A percentile compares a stretch with the other conserved stretches of the same genome.
These are phyloP conservation scores for Plebejus argus DNA, from an alignment of 2,888 invertebrate species.

Conservation along the genomic window DNA sequence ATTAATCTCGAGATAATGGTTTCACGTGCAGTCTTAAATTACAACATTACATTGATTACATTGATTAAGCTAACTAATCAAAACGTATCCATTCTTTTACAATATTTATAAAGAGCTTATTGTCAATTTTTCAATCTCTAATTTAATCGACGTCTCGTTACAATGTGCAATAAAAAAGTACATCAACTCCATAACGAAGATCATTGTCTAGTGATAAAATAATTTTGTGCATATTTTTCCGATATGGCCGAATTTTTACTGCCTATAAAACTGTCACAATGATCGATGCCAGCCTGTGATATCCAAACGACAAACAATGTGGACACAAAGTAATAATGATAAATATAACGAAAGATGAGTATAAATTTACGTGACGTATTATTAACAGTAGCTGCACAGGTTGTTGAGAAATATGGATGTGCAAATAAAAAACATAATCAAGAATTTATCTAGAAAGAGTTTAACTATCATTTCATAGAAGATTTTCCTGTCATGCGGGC, in stretches of 20 bases:
- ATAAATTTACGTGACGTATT: background rate
- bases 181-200: slow-evolving; percentile 2
- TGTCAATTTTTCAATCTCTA: too few species aligned
- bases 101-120: too few species aligned
- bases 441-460: background rate
- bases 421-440: background rate
- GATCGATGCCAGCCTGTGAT: slow-evolving; percentile 28
- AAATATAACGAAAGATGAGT: slow-evolving; percentile 2
- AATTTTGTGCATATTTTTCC: slow-evolving; percentile 17
- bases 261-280: slow-evolving; percentile 30
- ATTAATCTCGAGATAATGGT: too few species aligned
- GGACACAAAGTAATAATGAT: slow-evolving; percentile 22
- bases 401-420: background rate
- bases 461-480: too few species aligned
- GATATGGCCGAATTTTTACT: slow-evolving; percentile 25
- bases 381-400: background rate
- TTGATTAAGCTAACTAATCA: too few species aligned
- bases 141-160: too few species aligned
- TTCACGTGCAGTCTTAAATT: too few species aligned
- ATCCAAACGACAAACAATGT: slow-evolving; percentile 13
- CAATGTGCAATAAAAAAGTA: background rate
- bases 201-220: slow-evolving; percentile 13
- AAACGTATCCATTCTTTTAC: too few species aligned
- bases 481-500: too few species aligned
- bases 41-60: too few species aligned